phyloP scores from a whole-genome alignment of 2,888 invertebrate genomes.

The Rhagonycha fulva region DNA sequence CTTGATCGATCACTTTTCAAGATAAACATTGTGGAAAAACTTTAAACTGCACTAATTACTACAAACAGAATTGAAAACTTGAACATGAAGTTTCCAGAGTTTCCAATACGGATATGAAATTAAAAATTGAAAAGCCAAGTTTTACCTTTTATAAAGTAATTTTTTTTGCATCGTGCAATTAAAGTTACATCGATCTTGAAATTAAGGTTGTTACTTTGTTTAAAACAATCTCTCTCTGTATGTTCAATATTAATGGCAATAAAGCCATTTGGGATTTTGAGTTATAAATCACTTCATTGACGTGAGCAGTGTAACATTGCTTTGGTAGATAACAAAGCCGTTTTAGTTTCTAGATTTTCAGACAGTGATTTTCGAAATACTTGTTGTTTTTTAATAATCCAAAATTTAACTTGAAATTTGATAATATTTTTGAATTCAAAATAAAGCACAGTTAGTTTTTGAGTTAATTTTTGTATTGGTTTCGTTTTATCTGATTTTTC shows the following conservation, averaged over 20 bases:
- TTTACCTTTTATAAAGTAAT: not conserved
- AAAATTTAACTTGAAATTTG: too few species aligned
- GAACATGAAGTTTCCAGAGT: not conserved
- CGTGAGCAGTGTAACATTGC: not conserved
- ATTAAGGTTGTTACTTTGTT: not conserved
- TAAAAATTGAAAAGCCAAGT: not conserved
- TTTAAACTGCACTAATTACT: not conserved
- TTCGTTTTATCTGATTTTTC: too few species aligned
- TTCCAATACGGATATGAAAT: not conserved
- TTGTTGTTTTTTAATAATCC: too few species aligned
- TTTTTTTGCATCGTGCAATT: not conserved
- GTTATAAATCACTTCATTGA: not conserved
- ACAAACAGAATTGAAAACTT: not conserved
- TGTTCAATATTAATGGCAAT: not conserved
- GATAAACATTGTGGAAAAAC: not conserved
- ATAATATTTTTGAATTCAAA: too few species aligned
- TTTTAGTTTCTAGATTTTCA: too few species aligned
- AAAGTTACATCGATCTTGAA: not conserved
- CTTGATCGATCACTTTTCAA: not conserved
- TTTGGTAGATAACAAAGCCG: too few species aligned
- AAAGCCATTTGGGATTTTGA: not conserved
- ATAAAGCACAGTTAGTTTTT: too few species aligned
- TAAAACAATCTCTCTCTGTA: not conserved
- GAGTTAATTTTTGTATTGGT: too few species aligned
- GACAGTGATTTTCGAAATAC: too few species aligned